Conservation (phyloP, 2,888 invertebrate species). For the Chymomyza caudatula region DNA sequence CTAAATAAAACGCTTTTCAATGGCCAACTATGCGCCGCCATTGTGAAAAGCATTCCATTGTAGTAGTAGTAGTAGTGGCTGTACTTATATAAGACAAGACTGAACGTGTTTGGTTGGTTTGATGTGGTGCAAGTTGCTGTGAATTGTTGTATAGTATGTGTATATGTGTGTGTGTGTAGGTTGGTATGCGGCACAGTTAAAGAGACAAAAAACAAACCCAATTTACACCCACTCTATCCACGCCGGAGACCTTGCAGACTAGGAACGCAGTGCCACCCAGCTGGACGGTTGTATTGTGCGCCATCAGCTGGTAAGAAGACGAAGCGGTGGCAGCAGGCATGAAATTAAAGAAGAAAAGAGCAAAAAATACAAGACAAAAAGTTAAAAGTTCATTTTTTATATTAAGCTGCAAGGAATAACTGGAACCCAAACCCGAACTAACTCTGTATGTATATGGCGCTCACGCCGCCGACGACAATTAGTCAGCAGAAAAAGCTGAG, state of each 20-base stretch:
- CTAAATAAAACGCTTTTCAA: conserved; percentile 27
- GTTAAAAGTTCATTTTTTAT: conserved; percentile 71
- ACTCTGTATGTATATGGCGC: background rate
- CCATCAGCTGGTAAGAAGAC: conserved; percentile 76
- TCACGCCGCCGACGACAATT: conserved; percentile 37
- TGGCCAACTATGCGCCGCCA: too few relatives aligned
- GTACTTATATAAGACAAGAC: background rate
- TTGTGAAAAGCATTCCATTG: background rate
- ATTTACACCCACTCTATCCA: conserved; percentile 79
- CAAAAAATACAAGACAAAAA: conserved; percentile 59
- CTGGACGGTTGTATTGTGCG: conserved; percentile 79
- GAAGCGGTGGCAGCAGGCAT: conserved; percentile 15
- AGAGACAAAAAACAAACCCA: conserved; percentile 76
- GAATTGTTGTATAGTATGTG: too few relatives aligned
- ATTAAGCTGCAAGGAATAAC: conserved; percentile 22
- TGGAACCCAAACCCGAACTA: conserved; percentile 7
- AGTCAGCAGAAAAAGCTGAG: conserved; percentile 45
- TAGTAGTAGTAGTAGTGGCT: background rate
- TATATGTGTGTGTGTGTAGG: background rate
- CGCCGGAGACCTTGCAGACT: conserved; percentile 78
- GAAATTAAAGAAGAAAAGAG: background rate
- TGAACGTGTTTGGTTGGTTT: conserved; percentile 23
- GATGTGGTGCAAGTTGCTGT: background rate
- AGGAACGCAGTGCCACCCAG: conserved; percentile 78
- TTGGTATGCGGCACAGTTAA: background rate